Evolutionary conservation across 2,113 vertebrate genomes (phyloP).

Genomic region (Microcebus griseorufus): DNA sequence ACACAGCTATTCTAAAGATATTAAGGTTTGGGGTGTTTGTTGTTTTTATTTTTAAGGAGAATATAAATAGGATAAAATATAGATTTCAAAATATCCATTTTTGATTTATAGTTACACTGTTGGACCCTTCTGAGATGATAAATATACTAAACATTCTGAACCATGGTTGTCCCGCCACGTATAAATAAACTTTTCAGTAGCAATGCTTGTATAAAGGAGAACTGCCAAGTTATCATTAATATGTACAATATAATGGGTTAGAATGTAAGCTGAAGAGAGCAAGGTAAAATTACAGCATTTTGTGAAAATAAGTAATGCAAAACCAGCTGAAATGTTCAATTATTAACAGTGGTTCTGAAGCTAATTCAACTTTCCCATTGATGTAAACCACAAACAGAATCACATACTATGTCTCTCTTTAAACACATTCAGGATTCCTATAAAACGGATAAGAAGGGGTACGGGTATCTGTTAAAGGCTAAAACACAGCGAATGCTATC

Average conservation of each 20-base stretch:
- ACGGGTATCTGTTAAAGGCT: background rate
- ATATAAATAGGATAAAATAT: background rate
- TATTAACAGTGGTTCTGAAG: background rate
- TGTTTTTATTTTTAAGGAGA: background rate
- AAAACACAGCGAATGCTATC: background rate
- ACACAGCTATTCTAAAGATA: background rate
- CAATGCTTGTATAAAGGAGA: slow-evolving; percentile 39
- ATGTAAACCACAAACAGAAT: slow-evolving; percentile 2
- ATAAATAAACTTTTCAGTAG: slow-evolving; percentile 70
- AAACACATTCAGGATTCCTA: background rate
- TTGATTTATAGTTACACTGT: background rate
- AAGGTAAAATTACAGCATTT: background rate
- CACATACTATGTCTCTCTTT: background rate
- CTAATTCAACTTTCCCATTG: slow-evolving; percentile 50
- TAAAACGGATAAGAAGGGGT: background rate
- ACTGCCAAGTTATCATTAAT: background rate
- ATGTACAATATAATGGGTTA: background rate
- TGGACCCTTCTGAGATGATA: background rate
- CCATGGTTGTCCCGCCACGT: background rate
- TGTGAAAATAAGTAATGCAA: background rate
- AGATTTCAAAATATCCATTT: background rate
- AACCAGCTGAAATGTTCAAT: slow-evolving; percentile 20
- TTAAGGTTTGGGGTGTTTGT: background rate
- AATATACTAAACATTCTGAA: background rate
- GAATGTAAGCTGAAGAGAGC: background rate